These are phyloP conservation scores for Potamarius usumacintae DNA, from an alignment of 2,113 vertebrate genomes.

Conservation along the genomic window DNA sequence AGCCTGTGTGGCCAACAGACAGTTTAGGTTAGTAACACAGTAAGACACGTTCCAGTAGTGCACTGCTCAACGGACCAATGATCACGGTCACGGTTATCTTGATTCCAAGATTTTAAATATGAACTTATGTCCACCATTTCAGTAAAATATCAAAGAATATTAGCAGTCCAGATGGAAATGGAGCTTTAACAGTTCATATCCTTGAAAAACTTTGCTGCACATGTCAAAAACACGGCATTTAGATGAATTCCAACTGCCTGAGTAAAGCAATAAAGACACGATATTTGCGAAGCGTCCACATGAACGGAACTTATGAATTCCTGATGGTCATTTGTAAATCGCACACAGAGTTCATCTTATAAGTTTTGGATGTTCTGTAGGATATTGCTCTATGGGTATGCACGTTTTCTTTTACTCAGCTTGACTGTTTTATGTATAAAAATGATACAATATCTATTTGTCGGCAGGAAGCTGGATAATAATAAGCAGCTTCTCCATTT, in stretches of 20 bases:
- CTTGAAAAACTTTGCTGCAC: background rate
- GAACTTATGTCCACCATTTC: background rate
- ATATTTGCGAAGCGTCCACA: background rate
- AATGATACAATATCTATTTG: background rate
- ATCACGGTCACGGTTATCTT: background rate
- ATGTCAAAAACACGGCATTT: conserved; percentile 3
- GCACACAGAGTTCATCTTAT: background rate
- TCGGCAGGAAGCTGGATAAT: background rate
- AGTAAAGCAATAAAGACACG: background rate
- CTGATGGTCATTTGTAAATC: background rate
- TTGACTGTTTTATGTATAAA: background rate
- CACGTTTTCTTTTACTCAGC: no score
- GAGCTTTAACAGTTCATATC: background rate
- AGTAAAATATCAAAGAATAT: conserved; percentile 18
- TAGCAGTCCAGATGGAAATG: background rate
- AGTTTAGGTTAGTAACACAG: conserved; percentile 11
- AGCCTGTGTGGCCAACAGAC: conserved; percentile 12
- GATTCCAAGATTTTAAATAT: conserved; percentile 26
- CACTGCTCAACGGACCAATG: conserved; percentile 7
- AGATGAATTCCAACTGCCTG: conserved; percentile 18
- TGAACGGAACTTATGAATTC: background rate
- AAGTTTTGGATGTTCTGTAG: background rate
- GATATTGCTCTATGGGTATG: background rate
- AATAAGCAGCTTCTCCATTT: background rate
- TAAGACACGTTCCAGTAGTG: conserved; percentile 27